phyloP scores from a whole-genome alignment of 30 jellyfish, hydroid and myxozoan genomes.

The Chrysaora quinquecirrha region DNA sequence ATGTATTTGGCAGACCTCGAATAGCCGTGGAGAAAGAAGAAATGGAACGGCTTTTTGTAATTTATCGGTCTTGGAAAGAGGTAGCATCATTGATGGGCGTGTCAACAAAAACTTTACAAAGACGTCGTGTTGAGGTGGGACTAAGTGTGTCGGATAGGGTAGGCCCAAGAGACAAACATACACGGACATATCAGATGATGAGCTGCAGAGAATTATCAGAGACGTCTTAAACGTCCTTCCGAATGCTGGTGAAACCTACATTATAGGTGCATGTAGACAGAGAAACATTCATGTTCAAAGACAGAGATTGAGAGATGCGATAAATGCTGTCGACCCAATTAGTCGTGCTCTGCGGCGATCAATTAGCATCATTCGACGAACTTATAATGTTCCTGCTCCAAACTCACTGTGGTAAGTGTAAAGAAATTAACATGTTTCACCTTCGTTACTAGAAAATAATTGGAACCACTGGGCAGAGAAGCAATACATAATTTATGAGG shows the following conservation, averaged over 20 bases:
- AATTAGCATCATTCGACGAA: slow-evolving; percentile 24
- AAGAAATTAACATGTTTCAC: no score
- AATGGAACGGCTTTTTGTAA: slow-evolving; percentile 18
- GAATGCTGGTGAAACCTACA: slow-evolving; percentile 54
- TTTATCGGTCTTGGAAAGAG: not conserved
- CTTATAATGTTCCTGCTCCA: slow-evolving; percentile 37
- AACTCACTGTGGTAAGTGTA: slow-evolving; percentile 48
- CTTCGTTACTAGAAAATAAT: no score
- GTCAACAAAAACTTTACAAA: slow-evolving; percentile 12
- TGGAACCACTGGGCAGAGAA: no score
- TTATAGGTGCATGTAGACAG: slow-evolving; percentile 58
- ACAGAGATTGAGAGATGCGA: slow-evolving; percentile 45
- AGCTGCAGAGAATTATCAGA: not conserved
- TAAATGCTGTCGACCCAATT: slow-evolving; percentile 37
- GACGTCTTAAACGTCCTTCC: slow-evolving; percentile 27
- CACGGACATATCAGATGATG: slow-evolving; percentile 36
- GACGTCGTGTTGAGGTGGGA: slow-evolving; percentile 29
- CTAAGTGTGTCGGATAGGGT: not conserved
- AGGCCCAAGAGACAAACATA: slow-evolving; percentile 17
- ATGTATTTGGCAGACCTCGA: slow-evolving; percentile 25
- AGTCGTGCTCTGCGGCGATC: slow-evolving; percentile 58
- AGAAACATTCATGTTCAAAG: slow-evolving; percentile 43
- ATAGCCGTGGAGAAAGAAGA: slow-evolving; percentile 23
- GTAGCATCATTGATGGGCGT: slow-evolving; percentile 37
- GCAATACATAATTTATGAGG: no score